These are phyloP conservation scores for Dicyrtomina minuta DNA, from an alignment of 2,888 invertebrate species.

Conservation along the genomic window DNA sequence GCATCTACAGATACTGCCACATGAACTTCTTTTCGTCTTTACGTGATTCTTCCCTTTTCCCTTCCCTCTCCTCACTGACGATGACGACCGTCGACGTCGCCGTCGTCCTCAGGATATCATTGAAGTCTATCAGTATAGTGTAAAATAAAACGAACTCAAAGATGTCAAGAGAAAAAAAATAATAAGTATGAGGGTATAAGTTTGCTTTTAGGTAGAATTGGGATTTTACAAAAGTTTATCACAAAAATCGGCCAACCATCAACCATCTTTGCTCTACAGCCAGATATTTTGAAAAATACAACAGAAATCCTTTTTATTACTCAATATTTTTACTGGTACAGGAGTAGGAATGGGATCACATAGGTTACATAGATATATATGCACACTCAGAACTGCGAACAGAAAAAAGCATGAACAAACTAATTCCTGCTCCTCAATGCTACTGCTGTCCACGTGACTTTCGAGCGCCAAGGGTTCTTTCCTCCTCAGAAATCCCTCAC, in stretches of 20 bases:
- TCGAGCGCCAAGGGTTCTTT: background rate
- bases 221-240: no score
- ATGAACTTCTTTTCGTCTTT: background rate
- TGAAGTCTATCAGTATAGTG: background rate
- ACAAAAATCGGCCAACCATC: background rate
- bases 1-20: background rate
- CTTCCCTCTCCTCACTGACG: background rate
- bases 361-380: no score
- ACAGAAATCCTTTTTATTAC: background rate
- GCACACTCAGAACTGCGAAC: no score
- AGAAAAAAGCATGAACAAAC: background rate
- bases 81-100: constrained; percentile 7
- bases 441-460: background rate
- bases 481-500: background rate
- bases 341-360: no score
- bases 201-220: background rate
- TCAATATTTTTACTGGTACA: no score
- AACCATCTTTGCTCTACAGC: background rate
- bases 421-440: background rate
- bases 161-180: background rate
- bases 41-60: background rate
- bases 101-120: constrained; percentile 15
- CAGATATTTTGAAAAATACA: no score
- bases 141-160: background rate
- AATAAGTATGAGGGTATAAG: background rate